phyloP scores from a whole-genome alignment of 1,140 invertebrate species.

The Penaeus vannamei region DNA sequence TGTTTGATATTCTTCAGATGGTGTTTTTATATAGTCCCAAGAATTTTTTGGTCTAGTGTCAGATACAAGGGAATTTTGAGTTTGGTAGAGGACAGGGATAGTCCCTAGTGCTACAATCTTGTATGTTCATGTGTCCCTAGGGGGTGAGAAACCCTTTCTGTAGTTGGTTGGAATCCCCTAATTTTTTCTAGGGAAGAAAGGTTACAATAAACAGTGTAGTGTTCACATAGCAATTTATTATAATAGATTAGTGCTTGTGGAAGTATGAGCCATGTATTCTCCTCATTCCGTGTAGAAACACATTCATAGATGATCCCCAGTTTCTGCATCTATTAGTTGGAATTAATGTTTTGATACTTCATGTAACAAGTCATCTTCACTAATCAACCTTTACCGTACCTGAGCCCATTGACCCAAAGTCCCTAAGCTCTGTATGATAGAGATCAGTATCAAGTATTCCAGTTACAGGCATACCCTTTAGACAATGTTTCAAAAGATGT shows the following conservation, averaged over 20 bases:
- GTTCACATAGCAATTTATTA: conserved; percentile 41
- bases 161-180: conserved; percentile 25
- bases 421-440: conserved; percentile 46
- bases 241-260: conserved; percentile 60
- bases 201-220: conserved; percentile 55
- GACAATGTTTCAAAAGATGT: conserved; percentile 44
- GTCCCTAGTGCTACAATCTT: background rate
- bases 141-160: background rate
- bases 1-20: conserved; percentile 26
- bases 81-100: conserved; percentile 16
- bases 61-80: conserved; percentile 58
- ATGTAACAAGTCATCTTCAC: conserved; percentile 46
- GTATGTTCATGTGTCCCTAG: conserved; percentile 12
- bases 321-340: conserved; percentile 53
- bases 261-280: conserved; percentile 57
- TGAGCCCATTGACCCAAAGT: conserved; percentile 51
- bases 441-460: conserved; percentile 43
- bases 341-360: conserved; percentile 49
- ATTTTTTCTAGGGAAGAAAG: conserved; percentile 31
- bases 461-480: conserved; percentile 48
- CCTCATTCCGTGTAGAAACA: conserved; percentile 54
- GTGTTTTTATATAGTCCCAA: conserved; percentile 30
- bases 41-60: conserved; percentile 56
- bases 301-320: conserved; percentile 47
- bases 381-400: conserved; percentile 46